Evolutionary conservation across 2,113 vertebrate genomes (phyloP), one percentile per base, ranked within the genome.

Genomic region (Limnothrissa miodon): DNA sequence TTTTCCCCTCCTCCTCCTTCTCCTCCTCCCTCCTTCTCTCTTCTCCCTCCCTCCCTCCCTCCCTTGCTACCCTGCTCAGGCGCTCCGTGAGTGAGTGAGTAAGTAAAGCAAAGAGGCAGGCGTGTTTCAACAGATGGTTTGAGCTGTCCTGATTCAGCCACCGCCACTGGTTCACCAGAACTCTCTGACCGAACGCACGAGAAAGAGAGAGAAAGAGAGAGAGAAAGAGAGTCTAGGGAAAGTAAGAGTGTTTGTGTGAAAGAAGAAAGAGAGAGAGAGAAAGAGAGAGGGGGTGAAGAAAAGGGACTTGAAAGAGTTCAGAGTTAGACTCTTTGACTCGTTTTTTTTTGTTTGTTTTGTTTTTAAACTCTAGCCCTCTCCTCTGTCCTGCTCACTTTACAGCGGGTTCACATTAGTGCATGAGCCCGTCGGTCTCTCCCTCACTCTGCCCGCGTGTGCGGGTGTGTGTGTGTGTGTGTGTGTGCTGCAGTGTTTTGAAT

Each of bases 81-180:
- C 45, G 19, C 45, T 51, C 45, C 78, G 81, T 80, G 87, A 83
- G 79, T 25, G 83, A 82, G 87, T 85, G 82, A 83, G 84, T 82
- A 87, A 87, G 87, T 87, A 88, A 90, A 85, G 86, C 81, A 86
- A 87, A 87, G 84, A 88, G 83, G 83, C 91, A 93, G 93, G 92
- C 84, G 91, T 90, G 89, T 93, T 87, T 92, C 93, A 94, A 92
- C 94, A 95, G 94, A 94, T 94, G 94, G 92, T 89, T 90, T 45
- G 39, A 87, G 88, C 86, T 88, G 89, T 90, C 89, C 89, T 88
- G 88, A 90, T 91, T 91, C 88, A 89, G 84, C 85, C 87, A 86
- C 80, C 33, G 83, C 83, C 78, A 53, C 56, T 86, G 80, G 78
- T 87, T 86, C 83, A 87, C 85, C 0, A 81, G 81, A 66, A 83